A percentile compares a stretch with the other conserved stretches of the same genome.
Conservation (phyloP, 2,888 invertebrate genomes). For the Shargacucullia verbasci region DNA sequence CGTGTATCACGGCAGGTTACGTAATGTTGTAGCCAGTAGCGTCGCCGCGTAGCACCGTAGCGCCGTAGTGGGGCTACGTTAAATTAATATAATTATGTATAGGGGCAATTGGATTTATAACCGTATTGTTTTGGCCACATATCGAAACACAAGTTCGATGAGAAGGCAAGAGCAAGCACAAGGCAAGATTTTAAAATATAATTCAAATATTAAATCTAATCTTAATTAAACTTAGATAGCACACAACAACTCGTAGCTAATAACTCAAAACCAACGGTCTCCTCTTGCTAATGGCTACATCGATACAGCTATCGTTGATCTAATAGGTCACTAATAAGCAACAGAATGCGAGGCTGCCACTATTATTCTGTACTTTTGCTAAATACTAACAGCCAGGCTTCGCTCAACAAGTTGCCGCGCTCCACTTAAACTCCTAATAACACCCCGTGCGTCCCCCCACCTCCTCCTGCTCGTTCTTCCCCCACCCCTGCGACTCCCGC, state of each 20-base stretch:
- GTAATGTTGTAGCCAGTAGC: neutral
- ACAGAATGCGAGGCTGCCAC: too few relatives aligned
- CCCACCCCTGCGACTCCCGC: neutral
- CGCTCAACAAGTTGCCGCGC: conserved; percentile 34
- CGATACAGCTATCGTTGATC: too few relatives aligned
- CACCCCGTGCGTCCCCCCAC: neutral
- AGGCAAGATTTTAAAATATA: too few relatives aligned
- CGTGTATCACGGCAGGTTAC: neutral
- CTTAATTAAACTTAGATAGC: too few relatives aligned
- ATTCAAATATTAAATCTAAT: too few relatives aligned
- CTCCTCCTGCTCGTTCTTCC: neutral
- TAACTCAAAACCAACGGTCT: too few relatives aligned
- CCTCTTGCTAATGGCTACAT: too few relatives aligned
- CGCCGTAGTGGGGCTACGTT: neutral
- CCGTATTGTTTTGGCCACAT: neutral
- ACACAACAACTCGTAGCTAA: too few relatives aligned
- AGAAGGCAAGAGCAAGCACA: too few relatives aligned
- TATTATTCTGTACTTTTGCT: too few relatives aligned
- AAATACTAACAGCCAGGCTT: neutral
- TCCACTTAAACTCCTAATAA: conserved; percentile 1
- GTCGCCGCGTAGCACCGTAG: neutral
- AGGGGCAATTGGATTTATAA: neutral
- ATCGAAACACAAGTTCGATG: neutral
- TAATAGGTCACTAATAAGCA: too few relatives aligned
- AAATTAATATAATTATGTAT: conserved; percentile 4